These are phyloP conservation scores for Ochlodes sylvanus DNA, from an alignment of 2,888 invertebrate species.

Conservation along the genomic window DNA sequence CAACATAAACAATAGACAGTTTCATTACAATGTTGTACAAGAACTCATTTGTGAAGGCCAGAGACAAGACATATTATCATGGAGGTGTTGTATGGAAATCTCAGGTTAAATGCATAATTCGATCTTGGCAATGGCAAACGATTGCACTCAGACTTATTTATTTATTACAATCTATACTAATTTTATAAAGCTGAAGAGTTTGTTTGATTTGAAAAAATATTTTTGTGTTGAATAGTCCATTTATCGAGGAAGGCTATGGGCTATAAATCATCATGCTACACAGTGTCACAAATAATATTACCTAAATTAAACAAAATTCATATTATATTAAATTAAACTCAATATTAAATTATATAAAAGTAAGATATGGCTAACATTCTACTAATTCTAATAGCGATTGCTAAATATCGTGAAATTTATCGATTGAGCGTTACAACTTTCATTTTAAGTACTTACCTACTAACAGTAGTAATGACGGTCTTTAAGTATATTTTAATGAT, in stretches of 20 bases:
- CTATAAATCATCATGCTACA: too few species aligned
- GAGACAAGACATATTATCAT: not conserved
- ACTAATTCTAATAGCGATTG: not conserved
- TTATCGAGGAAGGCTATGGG: too few species aligned
- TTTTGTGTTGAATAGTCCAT: too few species aligned
- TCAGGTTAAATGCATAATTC: not conserved
- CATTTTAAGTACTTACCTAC: too few species aligned
- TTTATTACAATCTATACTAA: not conserved
- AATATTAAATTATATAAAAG: too few species aligned
- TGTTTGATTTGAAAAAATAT: too few species aligned
- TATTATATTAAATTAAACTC: too few species aligned
- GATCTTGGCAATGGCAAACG: not conserved
- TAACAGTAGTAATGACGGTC: constrained; percentile 12
- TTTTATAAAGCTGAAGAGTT: too few species aligned
- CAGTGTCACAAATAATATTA: too few species aligned
- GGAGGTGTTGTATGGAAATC: constrained; percentile 2
- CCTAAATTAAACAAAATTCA: too few species aligned
- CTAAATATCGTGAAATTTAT: not conserved
- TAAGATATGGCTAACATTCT: not conserved
- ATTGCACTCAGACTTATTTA: not conserved
- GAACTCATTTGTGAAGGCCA: constrained; percentile 46
- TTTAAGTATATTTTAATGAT: constrained; percentile 45
- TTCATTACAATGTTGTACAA: constrained; percentile 57
- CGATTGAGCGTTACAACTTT: constrained; percentile 1
- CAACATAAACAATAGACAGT: constrained; percentile 51